Evolutionary conservation across 2,113 vertebrate species (phyloP).

Genomic region (Petromus typicus): DNA sequence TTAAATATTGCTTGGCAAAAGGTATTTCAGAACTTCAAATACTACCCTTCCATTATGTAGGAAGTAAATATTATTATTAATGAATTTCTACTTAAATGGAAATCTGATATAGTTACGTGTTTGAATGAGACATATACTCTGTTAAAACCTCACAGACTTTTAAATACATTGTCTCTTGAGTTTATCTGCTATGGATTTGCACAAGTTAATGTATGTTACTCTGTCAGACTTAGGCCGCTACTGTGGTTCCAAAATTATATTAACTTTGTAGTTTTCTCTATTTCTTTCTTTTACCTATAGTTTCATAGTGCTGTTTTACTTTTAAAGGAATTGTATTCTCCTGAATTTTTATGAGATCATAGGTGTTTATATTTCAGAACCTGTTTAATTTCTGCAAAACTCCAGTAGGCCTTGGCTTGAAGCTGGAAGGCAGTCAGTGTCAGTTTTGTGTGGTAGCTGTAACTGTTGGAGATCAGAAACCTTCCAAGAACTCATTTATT

Average conservation of each 20-base stretch:
- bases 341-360: not conserved
- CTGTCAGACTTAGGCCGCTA: not conserved
- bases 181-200: not conserved
- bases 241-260: not conserved
- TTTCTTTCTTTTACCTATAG: not conserved
- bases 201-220: not conserved
- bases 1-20: conserved; percentile 96
- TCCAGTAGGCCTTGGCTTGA: not conserved
- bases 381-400: not conserved
- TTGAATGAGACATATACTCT: not conserved
- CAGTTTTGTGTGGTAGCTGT: not conserved
- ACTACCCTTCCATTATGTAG: not conserved
- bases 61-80: not conserved
- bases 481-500: not conserved
- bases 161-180: conserved; percentile 16
- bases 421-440: not conserved
- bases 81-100: not conserved
- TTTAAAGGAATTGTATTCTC: not conserved
- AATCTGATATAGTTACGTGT: not conserved
- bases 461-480: not conserved
- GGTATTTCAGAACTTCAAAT: conserved; percentile 85
- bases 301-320: not conserved
- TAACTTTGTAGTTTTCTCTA: conserved; percentile 17
- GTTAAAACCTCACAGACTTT: not conserved
- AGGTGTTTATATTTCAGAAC: not conserved